These are phyloP conservation scores for Tenebrio molitor DNA, from an alignment of 1,140 invertebrate genomes.

Conservation along the genomic window DNA sequence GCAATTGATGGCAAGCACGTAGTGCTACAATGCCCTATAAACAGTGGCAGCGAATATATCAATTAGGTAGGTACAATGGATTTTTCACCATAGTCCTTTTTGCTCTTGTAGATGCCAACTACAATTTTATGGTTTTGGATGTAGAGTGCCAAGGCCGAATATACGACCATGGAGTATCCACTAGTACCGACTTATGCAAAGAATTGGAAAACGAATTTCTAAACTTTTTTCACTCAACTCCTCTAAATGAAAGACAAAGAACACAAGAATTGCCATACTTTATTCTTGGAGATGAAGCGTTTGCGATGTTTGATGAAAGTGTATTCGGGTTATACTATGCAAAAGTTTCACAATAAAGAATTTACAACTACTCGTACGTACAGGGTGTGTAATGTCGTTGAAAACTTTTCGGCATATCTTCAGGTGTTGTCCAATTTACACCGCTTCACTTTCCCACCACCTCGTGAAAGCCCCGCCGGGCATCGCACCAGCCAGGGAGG, in stretches of 20 bases:
- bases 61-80: constrained; percentile 42
- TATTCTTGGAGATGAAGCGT: constrained; percentile 59
- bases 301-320: constrained; percentile 69
- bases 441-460: too few species aligned
- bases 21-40: constrained; percentile 16
- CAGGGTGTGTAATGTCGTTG: too few species aligned
- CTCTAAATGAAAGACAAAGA: not conserved
- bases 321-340: too few species aligned
- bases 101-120: constrained; percentile 43
- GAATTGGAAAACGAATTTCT: not conserved
- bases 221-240: not conserved
- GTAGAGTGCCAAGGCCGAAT: constrained; percentile 44
- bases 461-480: too few species aligned
- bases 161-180: constrained; percentile 36
- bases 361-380: too few species aligned
- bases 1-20: constrained; percentile 47
- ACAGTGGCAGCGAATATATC: constrained; percentile 37
- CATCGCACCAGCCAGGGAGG: too few species aligned
- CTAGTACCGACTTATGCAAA: not conserved
- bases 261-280: constrained; percentile 17
- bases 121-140: constrained; percentile 40
- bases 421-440: too few species aligned
- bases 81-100: constrained; percentile 44
- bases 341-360: too few species aligned
- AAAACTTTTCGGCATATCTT: too few species aligned